phyloP scores from a whole-genome alignment of 2,113 vertebrate genomes.

The Phocoena phocoena region DNA sequence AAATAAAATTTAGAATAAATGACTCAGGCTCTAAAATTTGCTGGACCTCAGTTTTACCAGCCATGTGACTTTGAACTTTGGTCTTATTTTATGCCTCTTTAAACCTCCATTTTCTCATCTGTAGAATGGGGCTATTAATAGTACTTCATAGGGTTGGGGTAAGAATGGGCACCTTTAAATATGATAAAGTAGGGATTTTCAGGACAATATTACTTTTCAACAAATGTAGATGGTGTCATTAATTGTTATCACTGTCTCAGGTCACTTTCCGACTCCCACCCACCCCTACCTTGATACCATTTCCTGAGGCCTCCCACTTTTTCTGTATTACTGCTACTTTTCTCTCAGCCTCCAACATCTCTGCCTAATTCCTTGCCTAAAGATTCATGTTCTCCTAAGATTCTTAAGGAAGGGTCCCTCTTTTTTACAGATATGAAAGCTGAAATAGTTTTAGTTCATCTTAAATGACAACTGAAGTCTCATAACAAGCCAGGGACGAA shows the following conservation, averaged over 20 bases:
- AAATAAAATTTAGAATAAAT: neutral
- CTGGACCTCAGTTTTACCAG: neutral
- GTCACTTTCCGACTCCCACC: neutral
- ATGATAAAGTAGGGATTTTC: neutral
- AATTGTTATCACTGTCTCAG: neutral
- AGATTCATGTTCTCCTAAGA: neutral
- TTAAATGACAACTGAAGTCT: slow-evolving; percentile 27
- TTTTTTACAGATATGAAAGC: neutral
- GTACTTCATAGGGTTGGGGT: neutral
- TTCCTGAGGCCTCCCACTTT: neutral
- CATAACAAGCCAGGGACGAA: neutral
- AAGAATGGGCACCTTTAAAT: neutral
- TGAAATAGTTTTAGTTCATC: neutral
- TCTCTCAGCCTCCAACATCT: neutral
- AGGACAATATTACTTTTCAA: neutral
- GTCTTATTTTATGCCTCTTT: neutral
- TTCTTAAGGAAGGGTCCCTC: neutral
- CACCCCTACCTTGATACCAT: neutral
- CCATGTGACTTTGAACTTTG: neutral
- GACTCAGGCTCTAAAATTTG: neutral
- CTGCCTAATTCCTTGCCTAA: neutral
- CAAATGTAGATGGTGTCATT: neutral
- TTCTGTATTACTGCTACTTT: neutral
- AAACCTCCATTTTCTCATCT: slow-evolving; percentile 7
- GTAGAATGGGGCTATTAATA: neutral